phyloP scores from a whole-genome alignment of 2,888 invertebrate genomes.

The Loripinus fragilis region DNA sequence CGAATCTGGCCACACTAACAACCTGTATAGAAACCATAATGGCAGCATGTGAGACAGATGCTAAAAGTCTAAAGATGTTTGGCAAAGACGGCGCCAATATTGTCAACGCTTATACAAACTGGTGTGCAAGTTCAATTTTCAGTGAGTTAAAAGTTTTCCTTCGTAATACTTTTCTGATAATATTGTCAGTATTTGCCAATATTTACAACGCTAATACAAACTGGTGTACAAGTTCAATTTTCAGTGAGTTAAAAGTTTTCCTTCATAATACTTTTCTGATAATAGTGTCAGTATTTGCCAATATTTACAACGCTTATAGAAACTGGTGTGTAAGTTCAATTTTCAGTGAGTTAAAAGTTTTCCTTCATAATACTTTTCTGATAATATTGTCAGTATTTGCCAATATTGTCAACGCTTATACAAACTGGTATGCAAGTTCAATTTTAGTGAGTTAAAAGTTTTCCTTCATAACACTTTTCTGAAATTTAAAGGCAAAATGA shows the following conservation, averaged over 20 bases:
- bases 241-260: conserved; percentile 36
- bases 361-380: too few relatives aligned
- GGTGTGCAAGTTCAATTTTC: conserved; percentile 32
- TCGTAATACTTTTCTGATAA: too few relatives aligned
- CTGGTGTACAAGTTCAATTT: conserved; percentile 32
- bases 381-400: too few relatives aligned
- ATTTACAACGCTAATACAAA: conserved; percentile 41
- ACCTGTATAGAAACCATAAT: conserved; percentile 36
- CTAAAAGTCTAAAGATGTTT: conserved; percentile 52
- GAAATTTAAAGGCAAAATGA: too few relatives aligned
- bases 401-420: conserved; percentile 48
- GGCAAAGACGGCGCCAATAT: conserved; percentile 39
- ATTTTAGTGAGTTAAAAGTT: conserved; percentile 36
- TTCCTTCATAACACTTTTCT: too few relatives aligned
- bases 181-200: too few relatives aligned
- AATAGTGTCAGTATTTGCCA: too few relatives aligned
- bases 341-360: conserved; percentile 35
- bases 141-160: conserved; percentile 33
- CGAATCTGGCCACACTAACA: conserved; percentile 29
- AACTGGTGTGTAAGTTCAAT: conserved; percentile 32
- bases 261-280: too few relatives aligned
- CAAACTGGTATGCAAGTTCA: conserved; percentile 28
- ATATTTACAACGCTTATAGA: conserved; percentile 45
- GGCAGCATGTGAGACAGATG: conserved; percentile 34
- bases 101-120: conserved; percentile 37